phyloP scores from a whole-genome alignment of 1,140 invertebrate species.

The Theocolax elegans region DNA sequence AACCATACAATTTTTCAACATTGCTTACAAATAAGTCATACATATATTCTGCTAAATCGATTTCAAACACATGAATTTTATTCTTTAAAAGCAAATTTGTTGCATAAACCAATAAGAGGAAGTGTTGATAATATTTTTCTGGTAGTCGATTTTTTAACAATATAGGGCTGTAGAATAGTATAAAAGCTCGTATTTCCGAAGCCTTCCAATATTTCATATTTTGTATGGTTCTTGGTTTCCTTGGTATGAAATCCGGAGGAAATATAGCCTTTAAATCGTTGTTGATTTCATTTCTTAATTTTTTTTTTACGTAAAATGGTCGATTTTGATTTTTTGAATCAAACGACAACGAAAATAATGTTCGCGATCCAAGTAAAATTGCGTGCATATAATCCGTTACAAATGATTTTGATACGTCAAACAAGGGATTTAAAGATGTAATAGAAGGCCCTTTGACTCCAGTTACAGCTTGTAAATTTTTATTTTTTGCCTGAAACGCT shows the following conservation, averaged over 20 bases:
- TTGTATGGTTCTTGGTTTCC: conserved; percentile 14
- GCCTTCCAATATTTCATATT: conserved; percentile 28
- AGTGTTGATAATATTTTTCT: no score
- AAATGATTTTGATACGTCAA: conserved; percentile 5
- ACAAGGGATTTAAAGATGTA: conserved; percentile 11
- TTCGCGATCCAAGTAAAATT: no score
- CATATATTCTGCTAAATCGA: conserved; percentile 18
- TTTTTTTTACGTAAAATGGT: neutral
- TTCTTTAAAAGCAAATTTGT: conserved; percentile 7
- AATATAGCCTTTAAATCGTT: conserved; percentile 2
- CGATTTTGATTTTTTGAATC: no score
- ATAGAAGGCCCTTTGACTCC: conserved; percentile 30
- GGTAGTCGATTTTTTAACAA: conserved; percentile 18
- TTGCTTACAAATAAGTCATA: conserved; percentile 17
- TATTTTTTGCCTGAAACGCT: neutral
- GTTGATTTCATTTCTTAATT: conserved; percentile 5
- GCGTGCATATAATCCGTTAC: conserved; percentile 30
- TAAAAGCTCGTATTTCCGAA: conserved; percentile 27
- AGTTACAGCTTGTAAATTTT: neutral
- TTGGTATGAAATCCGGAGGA: conserved; percentile 20
- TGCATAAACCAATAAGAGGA: conserved; percentile 24
- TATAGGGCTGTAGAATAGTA: conserved; percentile 30
- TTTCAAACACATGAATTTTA: conserved; percentile 8
- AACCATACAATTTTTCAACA: conserved; percentile 23
- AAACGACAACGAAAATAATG: no score